Evolutionary conservation across 2,113 vertebrate genomes (phyloP), one percentile per base, ranked within the genome.

Genomic region (Xyrauchen texanus): DNA sequence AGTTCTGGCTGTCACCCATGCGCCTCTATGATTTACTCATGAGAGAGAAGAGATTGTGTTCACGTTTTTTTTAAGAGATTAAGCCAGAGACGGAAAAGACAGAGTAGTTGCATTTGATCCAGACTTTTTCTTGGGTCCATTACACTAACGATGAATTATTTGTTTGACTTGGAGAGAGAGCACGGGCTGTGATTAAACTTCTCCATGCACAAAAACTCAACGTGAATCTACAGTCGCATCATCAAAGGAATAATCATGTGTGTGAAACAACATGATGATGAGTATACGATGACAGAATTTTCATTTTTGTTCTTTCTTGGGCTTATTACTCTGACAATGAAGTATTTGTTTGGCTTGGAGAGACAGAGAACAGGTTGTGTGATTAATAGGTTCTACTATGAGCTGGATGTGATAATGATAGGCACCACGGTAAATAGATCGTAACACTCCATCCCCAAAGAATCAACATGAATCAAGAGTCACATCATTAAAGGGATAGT

Each of bases 291-390:
- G 21, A 34, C 21, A 34, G 21, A 34, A 34, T 34, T 34, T 34
- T 34, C 21, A 34, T 34, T 34, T 34, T 34, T 34, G 21, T 34
- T 34, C 21, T 34, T 42, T 61, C 12, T 68, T 57, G 44, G 46
- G 46, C 5, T 67, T 72, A 44, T 80, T 77, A 67, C 66, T 76
- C 60, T 10, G 66, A 60, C 58, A 5, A 6, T 45, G 4, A 84
- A 65, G 51, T 52, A 78, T 84, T 74, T 81, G 67, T 70, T 76
- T 83, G 83, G 80, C 83, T 81, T 88, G 83, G 67, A 51, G 73
- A 85, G 69, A 86, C 6, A 77, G 64, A 89, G 84, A 68, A 77
- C 79, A 51, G 68, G 81, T 76, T 62, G 81, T 52, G 13, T 68
- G 69, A 76, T 68, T 82, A 74, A 67, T 16, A 45, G 8, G 10